Evolutionary conservation across 92 coral and sea anemone species (phyloP).

Genomic region (Epizoanthus stellaris): DNA sequence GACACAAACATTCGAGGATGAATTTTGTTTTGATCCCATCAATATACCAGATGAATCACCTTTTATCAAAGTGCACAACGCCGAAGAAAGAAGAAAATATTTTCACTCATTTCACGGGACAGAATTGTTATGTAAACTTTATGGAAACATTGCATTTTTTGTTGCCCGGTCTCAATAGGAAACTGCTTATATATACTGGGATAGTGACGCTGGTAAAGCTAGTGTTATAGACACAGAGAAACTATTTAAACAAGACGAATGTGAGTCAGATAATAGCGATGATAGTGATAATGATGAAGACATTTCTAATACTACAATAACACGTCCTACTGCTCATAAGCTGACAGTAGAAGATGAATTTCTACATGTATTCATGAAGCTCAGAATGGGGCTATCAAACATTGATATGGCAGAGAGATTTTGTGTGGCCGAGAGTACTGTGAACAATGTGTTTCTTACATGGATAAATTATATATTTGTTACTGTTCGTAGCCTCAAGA

Average conservation of each 20-base stretch:
- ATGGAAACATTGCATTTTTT: conserved; percentile 35
- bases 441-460: conserved; percentile 8
- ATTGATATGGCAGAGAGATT: conserved; percentile 15
- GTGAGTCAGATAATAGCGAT: conserved; percentile 15
- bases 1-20: too few relatives aligned
- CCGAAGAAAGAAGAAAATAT: too few relatives aligned
- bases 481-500: conserved; percentile 17
- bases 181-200: conserved; percentile 47
- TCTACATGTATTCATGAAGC: conserved; percentile 3
- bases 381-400: conserved; percentile 14
- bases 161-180: conserved; percentile 54
- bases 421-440: conserved; percentile 28
- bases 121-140: conserved; percentile 45
- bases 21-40: too few relatives aligned
- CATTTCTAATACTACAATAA: conserved; percentile 5
- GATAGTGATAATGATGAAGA: conserved; percentile 3
- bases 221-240: conserved; percentile 49
- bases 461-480: conserved; percentile 28
- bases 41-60: too few relatives aligned
- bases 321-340: conserved; percentile 12
- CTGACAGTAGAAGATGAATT: conserved; percentile 41
- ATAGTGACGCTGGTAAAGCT: neutral
- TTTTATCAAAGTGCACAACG: too few relatives aligned
- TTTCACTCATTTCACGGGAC: too few relatives aligned
- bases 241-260: conserved; percentile 36